Percentiles rank a stretch among this genome's conserved stretches.
These are phyloP conservation scores for Neoitamus cyanurus DNA, from an alignment of 2,888 invertebrate genomes.

Conservation along the genomic window DNA sequence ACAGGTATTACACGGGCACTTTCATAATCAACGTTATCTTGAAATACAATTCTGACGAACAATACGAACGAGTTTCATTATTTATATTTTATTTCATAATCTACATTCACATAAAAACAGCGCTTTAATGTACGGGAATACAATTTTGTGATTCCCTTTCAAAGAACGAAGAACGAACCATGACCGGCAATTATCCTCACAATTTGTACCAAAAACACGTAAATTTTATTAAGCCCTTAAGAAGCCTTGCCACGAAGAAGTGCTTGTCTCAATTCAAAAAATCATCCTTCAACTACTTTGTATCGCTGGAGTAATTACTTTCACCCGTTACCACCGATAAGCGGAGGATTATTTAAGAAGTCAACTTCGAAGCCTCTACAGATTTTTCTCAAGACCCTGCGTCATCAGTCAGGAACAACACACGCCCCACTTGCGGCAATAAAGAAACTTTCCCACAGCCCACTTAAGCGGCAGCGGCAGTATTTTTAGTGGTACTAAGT, in stretches of 20 bases:
- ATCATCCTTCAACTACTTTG: background rate
- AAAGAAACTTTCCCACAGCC: constrained; percentile 22
- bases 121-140: no score
- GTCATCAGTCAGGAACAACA: background rate
- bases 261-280: background rate
- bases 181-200: no score
- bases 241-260: background rate
- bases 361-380: background rate
- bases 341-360: constrained; percentile 10
- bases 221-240: no score
- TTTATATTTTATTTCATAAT: no score
- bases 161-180: no score
- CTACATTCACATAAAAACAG: no score
- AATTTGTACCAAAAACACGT: no score
- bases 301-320: background rate
- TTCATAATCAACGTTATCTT: no score
- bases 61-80: no score
- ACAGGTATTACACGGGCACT: no score
- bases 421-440: background rate
- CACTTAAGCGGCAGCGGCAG: background rate
- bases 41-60: no score
- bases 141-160: no score
- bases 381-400: constrained; percentile 12
- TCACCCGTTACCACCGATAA: background rate
- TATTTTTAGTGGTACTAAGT: constrained; percentile 15